Conservation (phyloP, 1,140 invertebrate species). For the Sycophaga agraensis region DNA sequence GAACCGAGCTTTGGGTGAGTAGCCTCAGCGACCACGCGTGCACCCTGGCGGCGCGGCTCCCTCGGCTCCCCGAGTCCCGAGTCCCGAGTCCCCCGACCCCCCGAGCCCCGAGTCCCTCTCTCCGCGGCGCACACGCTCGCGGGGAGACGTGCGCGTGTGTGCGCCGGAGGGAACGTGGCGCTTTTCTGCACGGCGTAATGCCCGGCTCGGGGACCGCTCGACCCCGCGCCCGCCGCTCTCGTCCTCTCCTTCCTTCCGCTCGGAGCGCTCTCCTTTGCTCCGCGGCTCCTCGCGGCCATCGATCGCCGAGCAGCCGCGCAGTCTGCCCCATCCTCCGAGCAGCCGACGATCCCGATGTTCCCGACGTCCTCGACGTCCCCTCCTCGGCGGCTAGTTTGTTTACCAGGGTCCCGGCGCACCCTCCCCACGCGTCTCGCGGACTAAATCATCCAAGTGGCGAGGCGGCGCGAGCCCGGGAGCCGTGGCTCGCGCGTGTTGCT, state of each 20-base stretch:
- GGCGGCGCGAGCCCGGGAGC: too few relatives aligned
- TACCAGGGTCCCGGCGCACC: too few relatives aligned
- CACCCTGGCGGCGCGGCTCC: background rate
- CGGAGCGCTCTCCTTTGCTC: background rate
- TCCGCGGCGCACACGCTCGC: background rate
- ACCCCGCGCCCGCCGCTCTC: background rate
- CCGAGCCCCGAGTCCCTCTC: too few relatives aligned
- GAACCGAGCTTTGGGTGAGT: slow-evolving; percentile 61
- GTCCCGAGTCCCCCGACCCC: background rate
- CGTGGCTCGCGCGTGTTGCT: too few relatives aligned
- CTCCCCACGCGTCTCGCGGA: too few relatives aligned
- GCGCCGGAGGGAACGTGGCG: slow-evolving; percentile 13
- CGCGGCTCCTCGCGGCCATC: too few relatives aligned
- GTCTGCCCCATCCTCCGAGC: too few relatives aligned
- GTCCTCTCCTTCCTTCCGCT: background rate
- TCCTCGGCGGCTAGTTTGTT: too few relatives aligned
- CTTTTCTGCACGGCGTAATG: slow-evolving; percentile 1
- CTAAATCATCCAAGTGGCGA: too few relatives aligned
- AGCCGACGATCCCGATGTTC: too few relatives aligned
- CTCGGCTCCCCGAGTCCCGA: background rate
- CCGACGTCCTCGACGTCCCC: too few relatives aligned
- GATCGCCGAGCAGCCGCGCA: too few relatives aligned
- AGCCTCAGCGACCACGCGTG: background rate
- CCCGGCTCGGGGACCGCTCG: slow-evolving; percentile 3
- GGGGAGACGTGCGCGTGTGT: background rate